Base-by-base conservation (phyloP, 2,888 invertebrate genomes). In the Rotaria magnacalcarata region DNA sequence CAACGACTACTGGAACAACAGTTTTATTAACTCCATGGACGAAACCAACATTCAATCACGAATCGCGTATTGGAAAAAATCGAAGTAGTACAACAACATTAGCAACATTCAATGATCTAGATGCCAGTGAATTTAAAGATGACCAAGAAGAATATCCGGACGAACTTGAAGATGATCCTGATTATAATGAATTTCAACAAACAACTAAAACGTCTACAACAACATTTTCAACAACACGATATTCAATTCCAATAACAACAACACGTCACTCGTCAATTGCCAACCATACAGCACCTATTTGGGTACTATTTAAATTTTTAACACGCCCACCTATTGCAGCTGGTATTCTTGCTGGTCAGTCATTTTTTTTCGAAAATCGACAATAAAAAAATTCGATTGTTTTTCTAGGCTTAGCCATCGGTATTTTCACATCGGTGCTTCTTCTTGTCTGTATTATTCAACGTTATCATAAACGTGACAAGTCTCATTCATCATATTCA, bases 381-480 rank as follows among this genome's bases (percentile, higher is more conserved):
- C 19, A 43, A 43, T 43, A 24, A 24, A 19, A 5, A 27, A 67
- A 16, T 24, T 8, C 6, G 1, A 34, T 74, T 47, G 11, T 27
- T 21, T 8, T 80, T 80, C 1, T 47, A 80, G 80, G 80, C 14
- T 47, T 80, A 47, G 47, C 47, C 8, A 47, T 80, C 5, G 80
- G 80, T 14, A 80, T 80, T 47, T n/a, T 80, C 11, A 47, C 47
- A 47, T 80, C 80, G 0, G 8, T 80, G 7, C 47, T 80, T 80
- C 47, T 80, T 47, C 80, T 80, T 47, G n/a, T 47, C 11, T 80
- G 80, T 47, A 80, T 80, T 80, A 47, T 80, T 47, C 80, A 41
- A 80, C 80, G 80, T 47, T 80, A n/a, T 80, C 80, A n/a, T 80
- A 80, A 24, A 47, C 80, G 80, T 47, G 80, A 80, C 47, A 80